These are phyloP conservation scores for Acleris literana DNA, from an alignment of 2,888 invertebrate genomes.

Conservation along the genomic window DNA sequence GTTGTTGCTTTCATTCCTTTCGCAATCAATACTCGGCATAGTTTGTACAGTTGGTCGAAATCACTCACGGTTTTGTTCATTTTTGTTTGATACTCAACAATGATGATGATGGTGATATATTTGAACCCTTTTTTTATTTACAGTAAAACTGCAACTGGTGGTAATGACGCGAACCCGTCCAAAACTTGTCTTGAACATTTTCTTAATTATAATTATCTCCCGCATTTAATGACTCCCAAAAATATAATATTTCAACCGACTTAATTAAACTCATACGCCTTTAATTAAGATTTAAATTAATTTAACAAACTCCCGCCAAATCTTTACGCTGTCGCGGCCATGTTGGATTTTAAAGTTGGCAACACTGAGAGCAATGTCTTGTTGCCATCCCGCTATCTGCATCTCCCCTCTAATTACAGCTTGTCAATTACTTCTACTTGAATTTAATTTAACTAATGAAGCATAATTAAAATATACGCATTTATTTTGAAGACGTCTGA, in stretches of 20 bases:
- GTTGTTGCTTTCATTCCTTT: too few relatives aligned
- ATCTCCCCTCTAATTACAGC: constrained; percentile 69
- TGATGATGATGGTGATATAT: too few relatives aligned
- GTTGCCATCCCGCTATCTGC: constrained; percentile 54
- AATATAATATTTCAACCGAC: constrained; percentile 36
- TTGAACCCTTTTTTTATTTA: too few relatives aligned
- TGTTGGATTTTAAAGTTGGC: constrained; percentile 55
- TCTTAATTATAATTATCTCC: constrained; percentile 33
- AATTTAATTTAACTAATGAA: constrained; percentile 83
- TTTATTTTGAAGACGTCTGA: constrained; percentile 68
- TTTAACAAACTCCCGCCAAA: constrained; percentile 50
- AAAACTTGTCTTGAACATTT: constrained; percentile 14
- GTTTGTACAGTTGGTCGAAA: too few relatives aligned
- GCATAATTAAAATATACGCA: constrained; percentile 82
- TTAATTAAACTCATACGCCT: constrained; percentile 48
- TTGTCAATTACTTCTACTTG: constrained; percentile 77
- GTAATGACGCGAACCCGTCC: constrained; percentile 26
- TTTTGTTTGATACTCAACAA: too few relatives aligned
- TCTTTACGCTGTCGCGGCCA: constrained; percentile 51
- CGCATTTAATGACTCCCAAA: constrained; percentile 19
- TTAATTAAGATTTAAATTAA: constrained; percentile 62
- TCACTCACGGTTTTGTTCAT: too few relatives aligned
- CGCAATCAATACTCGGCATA: too few relatives aligned
- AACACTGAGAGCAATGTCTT: constrained; percentile 60
- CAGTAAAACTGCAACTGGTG: not conserved